phyloP scores from a whole-genome alignment of 1,140 invertebrate genomes.

The Leucophenga varia region DNA sequence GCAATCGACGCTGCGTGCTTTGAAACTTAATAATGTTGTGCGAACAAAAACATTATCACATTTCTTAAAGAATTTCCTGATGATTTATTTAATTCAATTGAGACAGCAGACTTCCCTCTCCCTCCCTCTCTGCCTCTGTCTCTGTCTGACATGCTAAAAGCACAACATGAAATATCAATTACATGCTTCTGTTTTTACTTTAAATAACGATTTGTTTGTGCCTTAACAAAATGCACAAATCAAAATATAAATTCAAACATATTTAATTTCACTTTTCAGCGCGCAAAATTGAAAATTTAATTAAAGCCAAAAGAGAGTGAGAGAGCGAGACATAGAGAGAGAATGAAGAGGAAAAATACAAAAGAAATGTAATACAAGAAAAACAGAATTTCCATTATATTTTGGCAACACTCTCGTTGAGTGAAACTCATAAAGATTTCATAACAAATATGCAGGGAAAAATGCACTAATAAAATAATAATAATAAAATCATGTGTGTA shows the following conservation, averaged over 20 bases:
- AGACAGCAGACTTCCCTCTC: no score
- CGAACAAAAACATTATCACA: no score
- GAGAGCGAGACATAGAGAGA: conserved; percentile 8
- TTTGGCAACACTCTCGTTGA: conserved; percentile 3
- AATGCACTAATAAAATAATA: conserved; percentile 48
- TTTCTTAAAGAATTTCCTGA: no score
- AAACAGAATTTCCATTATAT: conserved; percentile 35
- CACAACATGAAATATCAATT: no score
- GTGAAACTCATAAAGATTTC: conserved; percentile 31
- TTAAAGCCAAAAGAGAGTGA: conserved; percentile 2
- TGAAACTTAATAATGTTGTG: no score
- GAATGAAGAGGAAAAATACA: conserved; percentile 10
- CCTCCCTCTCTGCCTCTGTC: no score
- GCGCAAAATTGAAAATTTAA: not conserved
- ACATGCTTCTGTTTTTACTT: conserved; percentile 2
- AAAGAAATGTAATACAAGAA: conserved; percentile 40
- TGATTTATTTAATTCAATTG: no score
- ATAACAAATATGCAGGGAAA: conserved; percentile 17
- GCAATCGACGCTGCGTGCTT: no score
- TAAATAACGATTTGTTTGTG: conserved; percentile 9
- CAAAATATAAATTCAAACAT: conserved; percentile 30
- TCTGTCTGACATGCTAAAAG: no score
- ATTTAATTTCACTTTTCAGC: conserved; percentile 35
- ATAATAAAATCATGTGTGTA: conserved; percentile 38
- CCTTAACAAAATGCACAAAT: conserved; percentile 13